These are phyloP conservation scores for Drosophila nannoptera DNA, from an alignment of 1,140 invertebrate genomes.

Conservation along the genomic window DNA sequence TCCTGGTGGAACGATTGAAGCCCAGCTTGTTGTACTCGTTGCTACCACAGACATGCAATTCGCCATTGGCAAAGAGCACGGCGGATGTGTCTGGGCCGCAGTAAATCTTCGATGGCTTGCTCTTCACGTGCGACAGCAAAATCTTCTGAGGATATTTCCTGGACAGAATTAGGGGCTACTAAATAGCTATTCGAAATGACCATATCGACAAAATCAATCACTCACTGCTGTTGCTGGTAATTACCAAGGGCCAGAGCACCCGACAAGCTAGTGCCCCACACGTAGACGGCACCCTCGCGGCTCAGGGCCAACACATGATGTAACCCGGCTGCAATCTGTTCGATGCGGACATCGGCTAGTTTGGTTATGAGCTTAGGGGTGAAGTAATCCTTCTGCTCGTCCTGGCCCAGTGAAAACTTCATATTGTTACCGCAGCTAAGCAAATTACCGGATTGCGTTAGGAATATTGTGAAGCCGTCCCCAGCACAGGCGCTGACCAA, in stretches of 20 bases:
- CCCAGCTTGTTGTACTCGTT: slow-evolving; percentile 87
- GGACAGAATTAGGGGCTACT: background rate
- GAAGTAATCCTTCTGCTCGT: slow-evolving; percentile 81
- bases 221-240: slow-evolving; percentile 80
- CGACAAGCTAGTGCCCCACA: slow-evolving; percentile 84
- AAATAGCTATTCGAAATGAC: background rate
- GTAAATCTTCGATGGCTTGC: slow-evolving; percentile 81
- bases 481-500: slow-evolving; percentile 82
- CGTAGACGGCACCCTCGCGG: slow-evolving; percentile 82
- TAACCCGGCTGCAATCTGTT: slow-evolving; percentile 83
- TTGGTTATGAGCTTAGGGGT: slow-evolving; percentile 84
- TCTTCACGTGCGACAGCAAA: slow-evolving; percentile 78
- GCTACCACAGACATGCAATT: slow-evolving; percentile 84
- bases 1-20: slow-evolving; percentile 78
- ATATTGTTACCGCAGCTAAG: slow-evolving; percentile 86
- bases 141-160: slow-evolving; percentile 72
- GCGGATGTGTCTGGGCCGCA: slow-evolving; percentile 85
- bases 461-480: slow-evolving; percentile 83
- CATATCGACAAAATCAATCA: background rate
- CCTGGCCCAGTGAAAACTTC: slow-evolving; percentile 85
- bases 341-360: slow-evolving; percentile 82
- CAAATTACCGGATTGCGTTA: slow-evolving; percentile 85
- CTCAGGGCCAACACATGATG: slow-evolving; percentile 85
- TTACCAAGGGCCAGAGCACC: slow-evolving; percentile 85
- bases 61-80: slow-evolving; percentile 84